A percentile compares a stretch with the other conserved stretches of the same genome.
Evolutionary conservation across 2,113 vertebrate species (phyloP).

Genomic region (Muscicapa adusta): DNA sequence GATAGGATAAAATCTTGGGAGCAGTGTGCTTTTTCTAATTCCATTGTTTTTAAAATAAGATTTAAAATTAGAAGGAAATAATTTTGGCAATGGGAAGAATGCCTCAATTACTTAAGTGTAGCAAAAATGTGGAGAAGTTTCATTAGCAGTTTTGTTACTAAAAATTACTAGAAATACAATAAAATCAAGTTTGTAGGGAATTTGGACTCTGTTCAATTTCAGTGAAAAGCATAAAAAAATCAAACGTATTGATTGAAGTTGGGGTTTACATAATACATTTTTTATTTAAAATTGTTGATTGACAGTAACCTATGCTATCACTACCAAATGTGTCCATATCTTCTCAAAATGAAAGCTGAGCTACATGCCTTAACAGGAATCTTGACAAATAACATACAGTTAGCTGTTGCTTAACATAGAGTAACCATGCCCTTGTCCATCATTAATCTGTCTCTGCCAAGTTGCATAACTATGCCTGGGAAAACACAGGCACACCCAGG

Average conservation of each 20-base stretch:
- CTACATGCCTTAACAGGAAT: conserved; percentile 40
- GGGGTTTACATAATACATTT: background rate
- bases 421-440: conserved; percentile 30
- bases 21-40: background rate
- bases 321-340: background rate
- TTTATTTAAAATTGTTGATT: background rate
- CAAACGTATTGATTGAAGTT: background rate
- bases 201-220: background rate
- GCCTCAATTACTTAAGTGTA: background rate
- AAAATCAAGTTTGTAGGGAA: background rate
- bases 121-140: background rate
- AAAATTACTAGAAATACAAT: background rate
- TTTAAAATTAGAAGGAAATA: background rate
- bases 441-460: conserved; percentile 9
- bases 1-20: background rate
- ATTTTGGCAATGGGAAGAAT: background rate
- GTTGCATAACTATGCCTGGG: background rate
- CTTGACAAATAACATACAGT: conserved; percentile 40
- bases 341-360: conserved; percentile 27
- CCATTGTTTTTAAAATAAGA: background rate
- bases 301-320: background rate
- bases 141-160: background rate
- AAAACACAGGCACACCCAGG: conserved; percentile 17
- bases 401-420: conserved; percentile 38
- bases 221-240: background rate